Conservation (phyloP, 1,140 invertebrate species). For the Hirudo medicinalis region DNA sequence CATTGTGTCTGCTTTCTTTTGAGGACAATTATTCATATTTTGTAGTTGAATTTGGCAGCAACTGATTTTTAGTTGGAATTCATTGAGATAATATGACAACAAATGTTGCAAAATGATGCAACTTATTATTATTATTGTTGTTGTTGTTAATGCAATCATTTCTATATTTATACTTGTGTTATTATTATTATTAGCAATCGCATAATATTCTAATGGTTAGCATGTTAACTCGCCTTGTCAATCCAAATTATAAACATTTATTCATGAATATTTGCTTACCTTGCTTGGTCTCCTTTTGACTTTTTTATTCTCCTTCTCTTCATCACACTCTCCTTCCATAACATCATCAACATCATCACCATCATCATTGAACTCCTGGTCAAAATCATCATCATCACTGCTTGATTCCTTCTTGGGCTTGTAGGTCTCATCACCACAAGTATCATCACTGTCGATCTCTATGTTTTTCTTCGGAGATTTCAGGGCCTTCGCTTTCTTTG, state of each 20-base stretch:
- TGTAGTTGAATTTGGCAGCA: too few species aligned
- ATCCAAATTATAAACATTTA: conserved; percentile 20
- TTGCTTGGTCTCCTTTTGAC: conserved; percentile 25
- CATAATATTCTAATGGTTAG: too few species aligned
- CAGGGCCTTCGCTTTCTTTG: neutral
- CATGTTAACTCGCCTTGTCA: too few species aligned
- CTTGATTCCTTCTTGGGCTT: neutral
- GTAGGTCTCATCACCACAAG: neutral
- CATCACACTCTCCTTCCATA: conserved; percentile 8
- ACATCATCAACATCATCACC: conserved; percentile 25
- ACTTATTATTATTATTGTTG: too few species aligned
- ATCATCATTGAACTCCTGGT: conserved; percentile 21
- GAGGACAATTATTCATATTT: too few species aligned
- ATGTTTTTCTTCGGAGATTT: neutral
- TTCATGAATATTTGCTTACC: conserved; percentile 24
- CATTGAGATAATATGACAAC: too few species aligned
- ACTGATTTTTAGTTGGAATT: too few species aligned
- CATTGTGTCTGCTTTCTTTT: too few species aligned
- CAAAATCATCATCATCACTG: conserved; percentile 20
- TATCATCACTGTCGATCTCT: neutral
- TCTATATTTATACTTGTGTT: too few species aligned
- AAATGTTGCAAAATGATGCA: too few species aligned
- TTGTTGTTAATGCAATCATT: too few species aligned
- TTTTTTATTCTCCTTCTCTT: neutral
- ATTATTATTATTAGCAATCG: too few species aligned